Conservation (phyloP, 1,140 invertebrate genomes). For the Aphelenchoides fujianensis region DNA sequence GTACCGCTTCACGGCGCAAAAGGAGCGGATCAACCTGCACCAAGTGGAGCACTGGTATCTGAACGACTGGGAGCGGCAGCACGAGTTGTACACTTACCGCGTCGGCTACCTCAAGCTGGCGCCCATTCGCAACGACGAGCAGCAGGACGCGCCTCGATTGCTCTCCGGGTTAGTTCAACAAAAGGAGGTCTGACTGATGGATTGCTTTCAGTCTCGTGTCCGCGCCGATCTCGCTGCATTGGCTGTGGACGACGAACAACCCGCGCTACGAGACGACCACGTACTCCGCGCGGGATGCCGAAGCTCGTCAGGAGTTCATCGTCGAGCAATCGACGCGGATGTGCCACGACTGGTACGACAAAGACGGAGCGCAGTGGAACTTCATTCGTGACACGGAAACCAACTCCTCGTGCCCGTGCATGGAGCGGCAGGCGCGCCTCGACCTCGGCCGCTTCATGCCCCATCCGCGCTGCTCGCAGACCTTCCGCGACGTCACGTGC, state of each 20-base stretch:
- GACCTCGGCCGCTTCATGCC: constrained; percentile 62
- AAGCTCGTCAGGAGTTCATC: constrained; percentile 48
- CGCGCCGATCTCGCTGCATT: constrained; percentile 61
- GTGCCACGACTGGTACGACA: constrained; percentile 63
- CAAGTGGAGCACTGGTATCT: constrained; percentile 57
- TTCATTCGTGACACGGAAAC: constrained; percentile 58
- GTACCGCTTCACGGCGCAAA: constrained; percentile 58
- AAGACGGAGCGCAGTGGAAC: constrained; percentile 60
- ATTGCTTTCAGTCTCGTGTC: constrained; percentile 53
- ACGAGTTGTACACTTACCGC: constrained; percentile 60
- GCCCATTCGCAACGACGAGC: constrained; percentile 38
- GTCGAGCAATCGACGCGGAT: constrained; percentile 57
- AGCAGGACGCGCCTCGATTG: constrained; percentile 33
- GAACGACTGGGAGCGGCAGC: constrained; percentile 58
- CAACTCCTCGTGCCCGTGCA: constrained; percentile 60
- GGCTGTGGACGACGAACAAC: constrained; percentile 60
- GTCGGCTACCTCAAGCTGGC: constrained; percentile 61
- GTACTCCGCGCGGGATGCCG: constrained; percentile 46
- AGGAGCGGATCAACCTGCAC: constrained; percentile 59
- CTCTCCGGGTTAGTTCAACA: constrained; percentile 35
- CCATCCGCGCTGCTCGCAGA: constrained; percentile 61
- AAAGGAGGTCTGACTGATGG: background rate
- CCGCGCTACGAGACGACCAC: constrained; percentile 52
- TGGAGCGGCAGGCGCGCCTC: constrained; percentile 56
- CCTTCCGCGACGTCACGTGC: constrained; percentile 61